Conservation (phyloP, 2,888 invertebrate species). For the Cheilosia soror region DNA sequence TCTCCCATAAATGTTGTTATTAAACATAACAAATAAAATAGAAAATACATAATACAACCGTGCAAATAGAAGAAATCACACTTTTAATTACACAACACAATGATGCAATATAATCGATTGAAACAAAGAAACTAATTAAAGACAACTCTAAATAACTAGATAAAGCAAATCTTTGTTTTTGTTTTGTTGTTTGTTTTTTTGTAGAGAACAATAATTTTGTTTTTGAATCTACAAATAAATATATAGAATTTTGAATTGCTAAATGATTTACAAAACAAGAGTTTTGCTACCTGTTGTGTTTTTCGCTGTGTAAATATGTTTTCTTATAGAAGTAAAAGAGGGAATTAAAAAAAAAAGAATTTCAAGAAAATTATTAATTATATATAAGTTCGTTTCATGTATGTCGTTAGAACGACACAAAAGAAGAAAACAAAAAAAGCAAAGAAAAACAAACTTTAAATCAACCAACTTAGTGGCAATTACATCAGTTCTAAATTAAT, state of each 20-base stretch:
- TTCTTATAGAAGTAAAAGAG: constrained; percentile 34
- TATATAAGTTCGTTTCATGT: constrained; percentile 52
- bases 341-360: constrained; percentile 29
- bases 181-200: constrained; percentile 24
- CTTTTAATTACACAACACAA: constrained; percentile 13
- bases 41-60: constrained; percentile 7
- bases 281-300: constrained; percentile 37
- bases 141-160: constrained; percentile 27
- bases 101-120: constrained; percentile 21
- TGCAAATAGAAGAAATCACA: constrained; percentile 7
- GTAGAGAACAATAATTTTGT: constrained; percentile 40
- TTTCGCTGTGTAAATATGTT: constrained; percentile 64
- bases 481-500: constrained; percentile 73
- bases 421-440: constrained; percentile 32
- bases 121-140: constrained; percentile 1
- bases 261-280: constrained; percentile 24
- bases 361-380: constrained; percentile 2
- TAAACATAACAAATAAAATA: not conserved
- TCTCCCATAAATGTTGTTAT: not conserved
- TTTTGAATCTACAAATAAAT: constrained; percentile 33
- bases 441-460: constrained; percentile 46
- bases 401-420: constrained; percentile 60
- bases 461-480: constrained; percentile 69
- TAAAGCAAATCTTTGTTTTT: constrained; percentile 26
- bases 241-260: constrained; percentile 30